These are phyloP conservation scores for Parambassis ranga DNA, from an alignment of 2,797 vertebrate genomes.

Conservation along the genomic window DNA sequence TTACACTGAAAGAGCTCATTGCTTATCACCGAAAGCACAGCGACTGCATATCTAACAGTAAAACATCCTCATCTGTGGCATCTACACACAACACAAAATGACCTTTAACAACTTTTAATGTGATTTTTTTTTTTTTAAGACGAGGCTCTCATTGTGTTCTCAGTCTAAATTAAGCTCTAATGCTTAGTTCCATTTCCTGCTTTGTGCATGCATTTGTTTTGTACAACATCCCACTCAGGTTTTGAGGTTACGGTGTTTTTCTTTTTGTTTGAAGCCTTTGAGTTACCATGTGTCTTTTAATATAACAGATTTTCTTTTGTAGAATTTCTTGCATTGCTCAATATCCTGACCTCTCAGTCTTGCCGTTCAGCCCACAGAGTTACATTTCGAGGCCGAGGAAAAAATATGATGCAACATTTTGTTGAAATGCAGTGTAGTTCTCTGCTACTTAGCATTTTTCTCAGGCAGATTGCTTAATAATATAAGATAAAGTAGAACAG, in stretches of 20 bases:
- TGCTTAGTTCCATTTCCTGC: constrained; percentile 65
- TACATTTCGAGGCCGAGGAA: constrained; percentile 33
- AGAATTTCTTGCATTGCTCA: constrained; percentile 59
- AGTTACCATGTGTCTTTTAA: not conserved
- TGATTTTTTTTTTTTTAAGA: not conserved
- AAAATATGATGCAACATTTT: constrained; percentile 62
- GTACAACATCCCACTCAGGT: constrained; percentile 55
- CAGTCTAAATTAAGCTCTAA: constrained; percentile 57
- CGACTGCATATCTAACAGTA: not conserved
- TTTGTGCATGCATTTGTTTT: constrained; percentile 61
- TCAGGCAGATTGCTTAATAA: constrained; percentile 42
- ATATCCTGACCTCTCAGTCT: constrained; percentile 25
- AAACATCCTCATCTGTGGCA: not conserved
- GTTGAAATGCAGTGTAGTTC: constrained; percentile 41
- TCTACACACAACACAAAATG: not conserved
- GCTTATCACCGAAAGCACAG: not conserved
- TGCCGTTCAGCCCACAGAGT: constrained; percentile 35
- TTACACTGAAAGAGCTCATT: not conserved
- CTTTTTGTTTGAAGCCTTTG: constrained; percentile 25
- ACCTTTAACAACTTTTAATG: not conserved
- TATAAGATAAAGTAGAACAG: not conserved
- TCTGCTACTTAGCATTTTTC: not conserved
- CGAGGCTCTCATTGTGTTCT: not conserved
- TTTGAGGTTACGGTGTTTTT: constrained; percentile 53
- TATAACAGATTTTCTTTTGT: not conserved